Evolutionary conservation across 2,113 vertebrate genomes (phyloP).

Genomic region (Stegastes partitus): DNA sequence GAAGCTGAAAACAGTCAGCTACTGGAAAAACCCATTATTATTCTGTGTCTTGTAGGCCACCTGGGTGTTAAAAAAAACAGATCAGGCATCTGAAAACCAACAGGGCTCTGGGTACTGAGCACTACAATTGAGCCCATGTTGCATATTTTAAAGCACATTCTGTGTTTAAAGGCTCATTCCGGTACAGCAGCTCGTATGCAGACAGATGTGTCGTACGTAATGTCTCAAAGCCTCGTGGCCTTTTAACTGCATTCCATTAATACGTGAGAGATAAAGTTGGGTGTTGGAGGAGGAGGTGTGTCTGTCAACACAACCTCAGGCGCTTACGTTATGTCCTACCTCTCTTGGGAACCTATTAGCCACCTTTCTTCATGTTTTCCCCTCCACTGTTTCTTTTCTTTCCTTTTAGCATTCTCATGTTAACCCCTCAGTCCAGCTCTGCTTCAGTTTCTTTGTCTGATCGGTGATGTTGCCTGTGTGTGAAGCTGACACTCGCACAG

Average conservation of each 20-base stretch:
- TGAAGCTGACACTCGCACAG: conserved; percentile 1
- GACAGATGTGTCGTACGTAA: not conserved
- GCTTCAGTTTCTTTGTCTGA: not conserved
- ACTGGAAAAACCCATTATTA: too few species aligned
- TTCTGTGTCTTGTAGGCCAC: too few species aligned
- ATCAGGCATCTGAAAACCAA: not conserved
- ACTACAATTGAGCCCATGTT: not conserved
- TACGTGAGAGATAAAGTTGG: conserved; percentile 21
- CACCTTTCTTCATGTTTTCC: not conserved
- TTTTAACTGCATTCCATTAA: conserved; percentile 45
- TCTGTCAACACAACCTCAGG: conserved; percentile 16
- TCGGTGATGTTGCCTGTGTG: conserved; percentile 18
- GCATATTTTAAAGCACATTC: not conserved
- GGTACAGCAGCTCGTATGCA: not conserved
- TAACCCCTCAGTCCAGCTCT: not conserved
- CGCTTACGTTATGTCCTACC: not conserved
- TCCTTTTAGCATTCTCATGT: not conserved
- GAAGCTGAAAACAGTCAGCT: too few species aligned
- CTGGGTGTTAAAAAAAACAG: too few species aligned
- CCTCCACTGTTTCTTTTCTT: not conserved
- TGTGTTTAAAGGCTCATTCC: not conserved
- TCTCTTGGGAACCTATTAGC: conserved; percentile 35
- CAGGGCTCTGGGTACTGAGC: not conserved
- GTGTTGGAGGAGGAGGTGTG: conserved; percentile 30
- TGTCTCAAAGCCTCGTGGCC: conserved; percentile 9